Conservation (phyloP, 2,888 invertebrate genomes). For the Ophraella communa region DNA sequence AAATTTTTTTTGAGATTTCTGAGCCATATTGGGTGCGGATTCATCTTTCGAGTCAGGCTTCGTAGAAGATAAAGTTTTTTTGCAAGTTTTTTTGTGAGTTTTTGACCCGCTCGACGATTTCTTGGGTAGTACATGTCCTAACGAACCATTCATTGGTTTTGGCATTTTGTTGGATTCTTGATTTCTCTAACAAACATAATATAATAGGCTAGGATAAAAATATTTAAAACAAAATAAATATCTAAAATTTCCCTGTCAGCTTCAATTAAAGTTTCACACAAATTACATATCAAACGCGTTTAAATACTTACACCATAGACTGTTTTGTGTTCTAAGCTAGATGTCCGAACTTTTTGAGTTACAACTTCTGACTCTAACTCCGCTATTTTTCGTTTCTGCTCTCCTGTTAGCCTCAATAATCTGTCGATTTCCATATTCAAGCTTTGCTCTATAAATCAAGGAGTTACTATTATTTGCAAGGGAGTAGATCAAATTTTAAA, state of each 20-base stretch:
- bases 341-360: slow-evolving; percentile 17
- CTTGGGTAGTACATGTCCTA: slow-evolving; percentile 14
- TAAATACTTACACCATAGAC: not conserved
- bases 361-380: slow-evolving; percentile 55
- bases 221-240: too few species aligned
- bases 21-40: too few species aligned
- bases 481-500: too few species aligned
- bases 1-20: not conserved
- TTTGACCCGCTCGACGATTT: slow-evolving; percentile 20
- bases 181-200: not conserved
- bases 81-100: slow-evolving; percentile 29
- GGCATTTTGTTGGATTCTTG: not conserved
- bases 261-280: not conserved
- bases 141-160: slow-evolving; percentile 9
- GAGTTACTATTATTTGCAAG: not conserved
- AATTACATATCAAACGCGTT: not conserved
- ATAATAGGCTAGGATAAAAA: too few species aligned
- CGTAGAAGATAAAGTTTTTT: slow-evolving; percentile 16
- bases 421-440: slow-evolving; percentile 63
- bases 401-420: slow-evolving; percentile 58
- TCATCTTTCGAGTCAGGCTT: slow-evolving; percentile 7
- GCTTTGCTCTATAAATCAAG: slow-evolving; percentile 59
- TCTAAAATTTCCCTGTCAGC: too few species aligned
- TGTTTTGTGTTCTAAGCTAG: slow-evolving; percentile 1
- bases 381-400: slow-evolving; percentile 59